These are phyloP conservation scores for Phasianus colchicus DNA, from an alignment of 2,113 vertebrate genomes.

Conservation along the genomic window DNA sequence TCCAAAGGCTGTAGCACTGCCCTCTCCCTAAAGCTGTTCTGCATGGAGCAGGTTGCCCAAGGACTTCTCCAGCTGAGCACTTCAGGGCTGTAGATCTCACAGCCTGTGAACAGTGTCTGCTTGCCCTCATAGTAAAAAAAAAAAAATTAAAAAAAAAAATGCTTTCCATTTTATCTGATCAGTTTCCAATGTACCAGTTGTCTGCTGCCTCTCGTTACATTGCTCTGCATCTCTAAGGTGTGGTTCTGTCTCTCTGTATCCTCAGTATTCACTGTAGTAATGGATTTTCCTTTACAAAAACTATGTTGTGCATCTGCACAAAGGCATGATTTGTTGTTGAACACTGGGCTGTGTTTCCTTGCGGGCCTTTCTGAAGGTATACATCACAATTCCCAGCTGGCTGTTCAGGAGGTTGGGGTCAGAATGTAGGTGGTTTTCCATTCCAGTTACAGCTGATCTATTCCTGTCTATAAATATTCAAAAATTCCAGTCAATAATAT, in stretches of 20 bases:
- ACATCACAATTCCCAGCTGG: background rate
- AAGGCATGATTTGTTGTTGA: background rate
- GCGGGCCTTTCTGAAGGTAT: background rate
- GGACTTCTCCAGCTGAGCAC: background rate
- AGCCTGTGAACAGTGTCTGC: background rate
- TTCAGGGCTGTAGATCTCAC: background rate
- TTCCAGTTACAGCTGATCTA: background rate
- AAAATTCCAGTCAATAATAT: background rate
- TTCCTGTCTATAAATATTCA: background rate
- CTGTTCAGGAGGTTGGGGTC: background rate
- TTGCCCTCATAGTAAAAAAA: background rate
- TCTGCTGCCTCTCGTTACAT: background rate
- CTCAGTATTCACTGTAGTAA: background rate
- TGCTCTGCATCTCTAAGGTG: background rate
- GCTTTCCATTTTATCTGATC: background rate
- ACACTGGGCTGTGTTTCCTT: background rate
- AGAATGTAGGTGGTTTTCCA: background rate
- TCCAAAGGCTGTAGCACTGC: background rate
- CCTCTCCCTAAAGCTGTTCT: background rate
- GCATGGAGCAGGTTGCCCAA: background rate
- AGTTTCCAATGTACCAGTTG: background rate
- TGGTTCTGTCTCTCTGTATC: background rate
- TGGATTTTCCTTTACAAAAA: slow-evolving; percentile 30
- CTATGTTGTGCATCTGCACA: background rate
- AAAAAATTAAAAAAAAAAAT: background rate